Evolutionary conservation across 2,113 vertebrate genomes (phyloP), one percentile per base, ranked within the genome.

Genomic region (Pseudorhombus dupliciocellatus): DNA sequence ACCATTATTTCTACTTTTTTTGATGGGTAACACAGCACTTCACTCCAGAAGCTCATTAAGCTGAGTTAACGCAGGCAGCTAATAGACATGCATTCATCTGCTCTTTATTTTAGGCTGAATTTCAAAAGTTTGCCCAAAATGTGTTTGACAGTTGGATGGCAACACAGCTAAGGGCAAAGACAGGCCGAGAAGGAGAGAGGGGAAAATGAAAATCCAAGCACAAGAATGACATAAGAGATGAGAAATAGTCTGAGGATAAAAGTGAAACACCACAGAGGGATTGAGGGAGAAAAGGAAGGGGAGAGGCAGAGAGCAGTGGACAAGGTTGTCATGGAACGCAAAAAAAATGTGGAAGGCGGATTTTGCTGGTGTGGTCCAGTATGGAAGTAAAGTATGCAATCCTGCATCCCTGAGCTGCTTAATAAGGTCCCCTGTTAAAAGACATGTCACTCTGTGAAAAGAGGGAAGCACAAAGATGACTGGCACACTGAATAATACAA

Each of bases 361-460:
- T 63, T 63, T 62, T 67, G 44, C 72, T 79, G 51, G 69, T 81
- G 50, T 46, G 53, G 44, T 66, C 58, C 71, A 60, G 54, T 48
- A 60, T 81, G 60, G 64, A 58, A 62, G 66, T 53, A 69, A 58
- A 69, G 67, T 46, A 73, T 44, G 48, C 42, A 66, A 62, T 67
- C 44, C 10, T 37, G 34, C 48, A 46, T 84, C 59, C 75, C 75
- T 65, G 70, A 85, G 79, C 79, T 70, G 69, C 30, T 69, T 85
- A 81, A 88, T 77, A 88, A 81, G 83, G 62, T 67, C 80, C 77
- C 70, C 53, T 81, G 83, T 77, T 88, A 74, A 79, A 77, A 88
- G 83, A 85, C 77, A 66, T 75, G 63, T 60, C 83, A 74, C 30
- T 75, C 42, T 67, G 72, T 63, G 62, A 74, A 77, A 72, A 79